Percentiles rank a stretch among this genome's conserved stretches.
Conservation (phyloP, 2,797 vertebrate species). For the Enteromius anoplus region DNA sequence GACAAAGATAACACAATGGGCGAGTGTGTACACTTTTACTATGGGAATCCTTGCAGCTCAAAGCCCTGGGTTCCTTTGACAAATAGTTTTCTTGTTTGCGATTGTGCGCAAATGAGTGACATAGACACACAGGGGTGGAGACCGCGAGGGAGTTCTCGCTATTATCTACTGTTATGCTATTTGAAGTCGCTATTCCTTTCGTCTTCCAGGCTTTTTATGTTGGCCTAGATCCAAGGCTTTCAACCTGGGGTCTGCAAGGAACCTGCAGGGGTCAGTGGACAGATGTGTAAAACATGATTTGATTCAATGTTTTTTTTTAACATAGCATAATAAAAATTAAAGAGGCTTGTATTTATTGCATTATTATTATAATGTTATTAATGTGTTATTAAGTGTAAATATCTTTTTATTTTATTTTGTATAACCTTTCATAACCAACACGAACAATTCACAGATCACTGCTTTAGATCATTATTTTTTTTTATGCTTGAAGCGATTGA, state of each 20-base stretch:
- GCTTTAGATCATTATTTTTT: background rate
- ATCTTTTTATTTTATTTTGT: background rate
- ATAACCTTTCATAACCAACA: background rate
- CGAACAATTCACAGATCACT: background rate
- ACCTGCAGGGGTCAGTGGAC: background rate
- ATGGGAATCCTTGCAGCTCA: constrained; percentile 58
- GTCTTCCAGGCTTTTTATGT: constrained; percentile 35
- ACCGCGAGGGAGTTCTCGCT: background rate
- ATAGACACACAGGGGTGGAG: constrained; percentile 43
- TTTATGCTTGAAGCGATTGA: background rate
- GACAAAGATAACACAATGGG: constrained; percentile 59
- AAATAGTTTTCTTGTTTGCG: constrained; percentile 60
- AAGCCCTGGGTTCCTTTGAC: constrained; percentile 51
- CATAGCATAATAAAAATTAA: background rate
- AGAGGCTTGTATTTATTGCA: background rate
- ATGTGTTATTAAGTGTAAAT: background rate
- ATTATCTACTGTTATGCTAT: constrained; percentile 43
- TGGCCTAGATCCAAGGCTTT: background rate
- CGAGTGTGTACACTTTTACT: constrained; percentile 50
- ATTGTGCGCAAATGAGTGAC: constrained; percentile 42
- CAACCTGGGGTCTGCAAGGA: background rate
- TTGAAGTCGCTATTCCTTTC: constrained; percentile 52
- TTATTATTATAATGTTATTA: background rate
- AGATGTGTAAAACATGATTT: background rate
- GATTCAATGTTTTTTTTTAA: background rate